phyloP scores from a whole-genome alignment of 2,888 invertebrate genomes.

The Melanargia galathea region DNA sequence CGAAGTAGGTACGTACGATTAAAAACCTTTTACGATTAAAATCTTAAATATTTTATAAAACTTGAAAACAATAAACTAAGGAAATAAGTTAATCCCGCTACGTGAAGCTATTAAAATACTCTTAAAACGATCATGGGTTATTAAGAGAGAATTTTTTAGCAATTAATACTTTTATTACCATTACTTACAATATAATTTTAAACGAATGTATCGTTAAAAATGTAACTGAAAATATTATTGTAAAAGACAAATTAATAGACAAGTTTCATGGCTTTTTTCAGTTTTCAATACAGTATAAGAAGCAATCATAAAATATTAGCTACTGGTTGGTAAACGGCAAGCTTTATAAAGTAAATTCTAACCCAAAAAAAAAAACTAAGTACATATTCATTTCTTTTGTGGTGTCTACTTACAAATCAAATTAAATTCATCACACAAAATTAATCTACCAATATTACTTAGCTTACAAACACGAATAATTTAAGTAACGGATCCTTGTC shows the following conservation, averaged over 20 bases:
- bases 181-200: constrained; percentile 8
- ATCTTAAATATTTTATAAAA: constrained; percentile 16
- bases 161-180: constrained; percentile 28
- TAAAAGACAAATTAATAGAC: neutral
- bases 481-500: neutral
- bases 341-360: too few species aligned
- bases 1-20: neutral
- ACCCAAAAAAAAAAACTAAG: too few species aligned
- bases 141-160: constrained; percentile 25
- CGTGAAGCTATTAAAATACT: constrained; percentile 33
- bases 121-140: constrained; percentile 29
- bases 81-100: constrained; percentile 23
- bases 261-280: too few species aligned
- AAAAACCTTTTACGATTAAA: constrained; percentile 5
- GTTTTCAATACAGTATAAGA: too few species aligned
- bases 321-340: too few species aligned
- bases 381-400: too few species aligned
- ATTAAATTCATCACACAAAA: neutral
- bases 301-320: too few species aligned
- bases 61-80: constrained; percentile 23
- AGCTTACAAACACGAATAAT: neutral
- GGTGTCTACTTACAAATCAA: too few species aligned
- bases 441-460: neutral
- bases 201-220: constrained; percentile 24
- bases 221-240: neutral